Evolutionary conservation across 2,888 invertebrate species (phyloP).

Genomic region (Rhimphoctona megacephalus): DNA sequence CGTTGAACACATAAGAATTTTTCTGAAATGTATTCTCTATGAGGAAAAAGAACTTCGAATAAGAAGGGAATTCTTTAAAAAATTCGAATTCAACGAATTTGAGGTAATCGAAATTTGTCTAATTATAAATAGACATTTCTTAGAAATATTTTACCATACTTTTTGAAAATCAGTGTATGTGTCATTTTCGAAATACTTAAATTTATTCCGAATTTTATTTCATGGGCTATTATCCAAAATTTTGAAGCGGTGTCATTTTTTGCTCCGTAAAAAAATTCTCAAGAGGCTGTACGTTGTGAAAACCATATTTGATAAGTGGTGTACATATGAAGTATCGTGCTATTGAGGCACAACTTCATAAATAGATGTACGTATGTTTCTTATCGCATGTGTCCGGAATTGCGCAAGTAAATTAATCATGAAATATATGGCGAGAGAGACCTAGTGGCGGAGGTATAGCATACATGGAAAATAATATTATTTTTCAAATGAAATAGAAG

Average conservation of each 20-base stretch:
- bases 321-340: background rate
- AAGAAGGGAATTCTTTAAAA: background rate
- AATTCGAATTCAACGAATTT: background rate
- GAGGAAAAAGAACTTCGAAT: background rate
- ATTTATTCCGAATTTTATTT: background rate
- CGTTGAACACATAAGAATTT: background rate
- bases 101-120: background rate
- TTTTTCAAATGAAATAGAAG: conserved; percentile 11
- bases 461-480: conserved; percentile 15
- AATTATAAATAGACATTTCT: background rate
- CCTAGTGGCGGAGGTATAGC: conserved; percentile 18
- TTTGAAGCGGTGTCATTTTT: background rate
- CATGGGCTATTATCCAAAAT: background rate
- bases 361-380: conserved; percentile 28
- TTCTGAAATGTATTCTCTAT: background rate
- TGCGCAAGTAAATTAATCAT: conserved; percentile 64
- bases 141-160: background rate
- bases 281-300: conserved; percentile 13
- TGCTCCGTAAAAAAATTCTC: background rate
- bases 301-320: conserved; percentile 50
- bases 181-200: too few relatives aligned
- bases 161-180: background rate
- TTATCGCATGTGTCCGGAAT: conserved; percentile 58
- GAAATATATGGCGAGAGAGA: conserved; percentile 46
- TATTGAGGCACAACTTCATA: conserved; percentile 22